A percentile compares a stretch with the other conserved stretches of the same genome.
Evolutionary conservation across 2,888 invertebrate genomes (phyloP).

Genomic region (Drosophila meridionalis): DNA sequence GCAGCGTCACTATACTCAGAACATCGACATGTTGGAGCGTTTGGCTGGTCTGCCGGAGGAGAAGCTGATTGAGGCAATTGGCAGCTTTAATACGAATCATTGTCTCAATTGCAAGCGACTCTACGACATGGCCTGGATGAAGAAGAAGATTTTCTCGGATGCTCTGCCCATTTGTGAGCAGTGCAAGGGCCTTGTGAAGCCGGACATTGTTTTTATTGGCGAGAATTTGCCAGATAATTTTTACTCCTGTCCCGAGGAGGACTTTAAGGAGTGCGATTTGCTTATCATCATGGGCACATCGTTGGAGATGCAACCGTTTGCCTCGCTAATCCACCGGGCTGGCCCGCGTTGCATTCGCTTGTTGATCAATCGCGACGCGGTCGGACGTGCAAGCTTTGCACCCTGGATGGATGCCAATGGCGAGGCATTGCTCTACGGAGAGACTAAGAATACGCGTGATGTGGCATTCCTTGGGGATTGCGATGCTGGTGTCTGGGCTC

Average conservation of each 20-base stretch:
- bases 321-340: slow-evolving; percentile 92
- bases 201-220: slow-evolving; percentile 98
- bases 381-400: slow-evolving; percentile 85
- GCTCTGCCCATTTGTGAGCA: slow-evolving; percentile 91
- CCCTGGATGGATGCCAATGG: slow-evolving; percentile 84
- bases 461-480: slow-evolving; percentile 93
- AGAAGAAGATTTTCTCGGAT: slow-evolving; percentile 91
- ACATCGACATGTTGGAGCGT: slow-evolving; percentile 97
- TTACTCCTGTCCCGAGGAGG: slow-evolving; percentile 88
- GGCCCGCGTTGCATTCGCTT: slow-evolving; percentile 91
- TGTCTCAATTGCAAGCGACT: slow-evolving; percentile 91
- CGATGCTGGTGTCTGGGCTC: slow-evolving; percentile 90
- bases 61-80: slow-evolving; percentile 97
- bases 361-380: slow-evolving; percentile 94
- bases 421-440: slow-evolving; percentile 89
- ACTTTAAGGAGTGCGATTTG: slow-evolving; percentile 94
- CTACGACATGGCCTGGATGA: slow-evolving; percentile 93
- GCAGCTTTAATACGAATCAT: slow-evolving; percentile 95
- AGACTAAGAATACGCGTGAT: slow-evolving; percentile 88
- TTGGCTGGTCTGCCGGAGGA: slow-evolving; percentile 93
- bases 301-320: slow-evolving; percentile 97
- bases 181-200: slow-evolving; percentile 94
- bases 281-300: slow-evolving; percentile 98
- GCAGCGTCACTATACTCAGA: slow-evolving; percentile 93
- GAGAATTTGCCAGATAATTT: slow-evolving; percentile 94